Evolutionary conservation across 2,797 vertebrate species (phyloP), one percentile per base, ranked within the genome.

Genomic region (Glossophaga mutica): DNA sequence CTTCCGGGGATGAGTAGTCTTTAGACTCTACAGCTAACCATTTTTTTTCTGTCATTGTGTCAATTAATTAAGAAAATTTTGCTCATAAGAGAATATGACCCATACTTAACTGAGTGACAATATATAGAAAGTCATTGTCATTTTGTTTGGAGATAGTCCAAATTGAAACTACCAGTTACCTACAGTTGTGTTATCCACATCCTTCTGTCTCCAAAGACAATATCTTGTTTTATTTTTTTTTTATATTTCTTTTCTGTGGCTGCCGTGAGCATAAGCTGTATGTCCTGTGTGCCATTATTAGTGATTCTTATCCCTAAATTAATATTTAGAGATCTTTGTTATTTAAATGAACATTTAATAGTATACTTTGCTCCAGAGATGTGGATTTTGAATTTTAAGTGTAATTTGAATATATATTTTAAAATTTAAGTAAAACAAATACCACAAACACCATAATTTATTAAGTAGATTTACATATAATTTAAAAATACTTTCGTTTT

Each of bases 401-500:
- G 2, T 52, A 68, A 65, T 3, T 16, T 34, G 50, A 18, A 5
- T 29, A 7, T 70, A 46, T 5, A 65, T 55, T 67, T 89, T 83
- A 57, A 82, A 46, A 83, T 89, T 73, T 59, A 95, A 39, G 6
- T 32, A 15, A 19, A 71, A 1, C 34, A 91, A 85, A 87, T 68
- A 82, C 32, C 90, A 88, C 16, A 93, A 92, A 74, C 59, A 42
- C 46, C 37, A n/a, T 8, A 24, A 87, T 70, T 92, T 29, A 44
- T 68, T 82, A 62, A 90, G 18, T 74, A 93, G n/a, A 46, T 48
- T 67, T 78, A 26, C 26, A n/a, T 5, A 67, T 42, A 18, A 70
- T 77, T 84, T 94, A 46, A 21, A 89, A 77, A 44, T 29, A 77
- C 73, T 83, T 95, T 93, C 2, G 95, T 62, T 62, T 91, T 93